Evolutionary conservation across 2,113 vertebrate species (phyloP), one percentile per base, ranked within the genome.

Genomic region (Arothron firmamentum): DNA sequence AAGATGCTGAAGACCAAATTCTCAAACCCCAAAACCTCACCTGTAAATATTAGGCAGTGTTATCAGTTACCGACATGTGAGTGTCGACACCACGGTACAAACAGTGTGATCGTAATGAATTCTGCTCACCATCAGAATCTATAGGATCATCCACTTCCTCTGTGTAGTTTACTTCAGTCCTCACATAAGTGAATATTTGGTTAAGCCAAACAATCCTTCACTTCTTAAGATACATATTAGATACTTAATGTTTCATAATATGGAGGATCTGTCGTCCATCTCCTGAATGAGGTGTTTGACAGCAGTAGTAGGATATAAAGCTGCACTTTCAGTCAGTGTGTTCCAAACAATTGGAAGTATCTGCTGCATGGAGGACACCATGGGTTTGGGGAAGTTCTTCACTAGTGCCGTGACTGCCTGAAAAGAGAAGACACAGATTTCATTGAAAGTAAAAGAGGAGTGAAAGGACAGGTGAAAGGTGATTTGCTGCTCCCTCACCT

Each of bases 1-100:
- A 99, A 99, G 81, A 99, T 98, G 87, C 95, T 96, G 84, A 99
- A 99, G 62, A 99, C 95, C 1, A 99, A 90, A 70, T 99, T 99
- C 82, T 99, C 97, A 87, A 99, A 99, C 56, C 97, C 97, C 83
- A 99, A 75, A 52, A 98, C 96, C 85, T 98, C 97, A 79, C 97
- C 97, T 99, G 85, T 38, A 19, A n/a, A 41, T 49, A 50, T 1
- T 18, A 17, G 6, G 8, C 17, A 48, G 6, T 9, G n/a, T 41
- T 6, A 47, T 5, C 19, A 49, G 4, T 42, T 7, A 16, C 14
- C 4, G 25, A 28, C 25, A 23, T 47, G 28, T 14, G 14, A 56
- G 18, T 16, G 28, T 15, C 14, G 16, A 16, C 11, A 7, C 2
- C 17, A 6, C 15, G 3, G 0, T 4, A n/a, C 3, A 52, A n/a